Percentiles rank a stretch among this genome's conserved stretches.
phyloP scores from a whole-genome alignment of 2,113 vertebrate genomes.

The Plestiodon gilberti region DNA sequence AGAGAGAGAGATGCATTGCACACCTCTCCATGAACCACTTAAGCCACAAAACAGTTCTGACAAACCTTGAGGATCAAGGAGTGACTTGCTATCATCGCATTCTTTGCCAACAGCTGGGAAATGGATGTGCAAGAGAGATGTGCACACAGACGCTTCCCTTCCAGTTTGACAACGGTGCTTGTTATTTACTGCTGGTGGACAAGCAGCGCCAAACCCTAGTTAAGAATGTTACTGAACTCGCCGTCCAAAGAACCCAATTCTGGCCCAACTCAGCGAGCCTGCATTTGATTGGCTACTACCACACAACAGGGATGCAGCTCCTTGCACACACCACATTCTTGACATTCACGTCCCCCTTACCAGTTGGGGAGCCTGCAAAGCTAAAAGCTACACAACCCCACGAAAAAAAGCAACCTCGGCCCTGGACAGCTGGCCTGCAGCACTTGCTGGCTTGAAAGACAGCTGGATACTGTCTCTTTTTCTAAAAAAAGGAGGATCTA shows the following conservation, averaged over 20 bases:
- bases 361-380: slow-evolving; percentile 1
- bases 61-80: slow-evolving; percentile 39
- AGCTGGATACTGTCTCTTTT: slow-evolving; percentile 20
- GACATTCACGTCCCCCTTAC: slow-evolving; percentile 19
- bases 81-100: slow-evolving; percentile 67
- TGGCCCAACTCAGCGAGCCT: slow-evolving; percentile 16
- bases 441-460: slow-evolving; percentile 52
- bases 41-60: slow-evolving; percentile 49
- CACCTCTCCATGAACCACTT: slow-evolving; percentile 43
- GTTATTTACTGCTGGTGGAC: slow-evolving; percentile 46
- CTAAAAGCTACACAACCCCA: slow-evolving; percentile 36
- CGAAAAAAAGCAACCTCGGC: slow-evolving; percentile 47
- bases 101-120: slow-evolving; percentile 73
- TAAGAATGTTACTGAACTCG: slow-evolving; percentile 59
- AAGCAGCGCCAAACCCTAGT: slow-evolving; percentile 58
- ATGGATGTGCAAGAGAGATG: slow-evolving; percentile 27
- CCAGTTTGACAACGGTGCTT: slow-evolving; percentile 42
- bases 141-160: slow-evolving; percentile 42
- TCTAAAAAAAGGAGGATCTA: not conserved
- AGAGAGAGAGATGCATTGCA: not conserved
- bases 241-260: slow-evolving; percentile 32
- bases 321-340: slow-evolving; percentile 46
- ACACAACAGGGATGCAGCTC: slow-evolving; percentile 42
- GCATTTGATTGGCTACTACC: slow-evolving; percentile 44
- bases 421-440: slow-evolving; percentile 69